These are phyloP conservation scores for Corydoras maculifer DNA, from an alignment of 2,113 vertebrate species.

Conservation along the genomic window DNA sequence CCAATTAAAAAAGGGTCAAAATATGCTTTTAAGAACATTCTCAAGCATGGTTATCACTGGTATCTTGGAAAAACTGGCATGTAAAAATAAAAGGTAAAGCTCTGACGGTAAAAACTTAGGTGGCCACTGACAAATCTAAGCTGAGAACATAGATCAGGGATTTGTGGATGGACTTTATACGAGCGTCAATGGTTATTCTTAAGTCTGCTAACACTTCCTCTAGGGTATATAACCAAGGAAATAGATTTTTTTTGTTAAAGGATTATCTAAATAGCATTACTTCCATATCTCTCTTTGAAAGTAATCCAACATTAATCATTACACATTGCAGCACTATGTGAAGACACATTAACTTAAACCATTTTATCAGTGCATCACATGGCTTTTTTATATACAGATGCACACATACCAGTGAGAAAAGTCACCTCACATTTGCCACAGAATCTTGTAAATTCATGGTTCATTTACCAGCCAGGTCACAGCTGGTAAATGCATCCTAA, in stretches of 20 bases:
- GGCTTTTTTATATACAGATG: conserved; percentile 15
- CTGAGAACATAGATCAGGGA: conserved; percentile 2
- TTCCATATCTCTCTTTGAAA: neutral
- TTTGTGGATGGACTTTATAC: conserved; percentile 10
- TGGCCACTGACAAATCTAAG: neutral
- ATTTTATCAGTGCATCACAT: conserved; percentile 16
- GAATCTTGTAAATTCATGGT: conserved; percentile 18
- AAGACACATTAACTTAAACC: conserved; percentile 12
- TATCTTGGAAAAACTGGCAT: conserved; percentile 21
- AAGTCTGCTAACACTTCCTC: conserved; percentile 2
- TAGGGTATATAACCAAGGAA: conserved; percentile 11
- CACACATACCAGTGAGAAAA: conserved; percentile 14
- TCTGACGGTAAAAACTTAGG: neutral
- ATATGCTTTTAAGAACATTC: too few relatives aligned
- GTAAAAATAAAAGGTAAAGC: conserved; percentile 11
- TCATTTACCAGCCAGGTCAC: conserved; percentile 7
- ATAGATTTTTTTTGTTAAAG: conserved; percentile 18
- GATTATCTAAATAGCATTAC: conserved; percentile 10
- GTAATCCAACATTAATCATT: conserved; percentile 6
- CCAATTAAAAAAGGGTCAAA: too few relatives aligned
- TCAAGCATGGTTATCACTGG: neutral
- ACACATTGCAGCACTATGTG: conserved; percentile 10
- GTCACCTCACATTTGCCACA: conserved; percentile 4
- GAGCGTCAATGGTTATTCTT: neutral
- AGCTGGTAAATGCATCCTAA: neutral